Conservation (phyloP, 2,113 vertebrate genomes). For the Gnathonemus echidnorhynchus region DNA sequence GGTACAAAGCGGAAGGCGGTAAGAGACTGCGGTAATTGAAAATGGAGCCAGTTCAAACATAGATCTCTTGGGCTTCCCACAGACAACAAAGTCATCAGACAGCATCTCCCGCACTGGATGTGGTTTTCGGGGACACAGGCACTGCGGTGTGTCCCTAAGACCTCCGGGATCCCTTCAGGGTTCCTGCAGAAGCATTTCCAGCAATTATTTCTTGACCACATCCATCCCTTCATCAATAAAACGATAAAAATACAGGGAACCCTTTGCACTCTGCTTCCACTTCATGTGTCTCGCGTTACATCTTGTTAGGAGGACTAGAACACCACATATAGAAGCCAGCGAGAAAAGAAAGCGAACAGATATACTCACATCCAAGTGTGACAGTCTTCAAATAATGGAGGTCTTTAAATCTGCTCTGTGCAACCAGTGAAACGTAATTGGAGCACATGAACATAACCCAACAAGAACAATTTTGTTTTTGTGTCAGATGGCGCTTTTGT, state of each 20-base stretch:
- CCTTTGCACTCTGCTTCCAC: background rate
- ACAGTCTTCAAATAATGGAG: background rate
- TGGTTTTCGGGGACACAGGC: background rate
- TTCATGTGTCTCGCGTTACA: background rate
- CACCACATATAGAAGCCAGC: background rate
- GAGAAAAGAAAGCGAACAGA: background rate
- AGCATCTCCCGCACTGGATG: background rate
- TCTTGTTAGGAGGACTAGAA: background rate
- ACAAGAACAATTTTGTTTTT: background rate
- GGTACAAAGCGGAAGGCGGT: background rate
- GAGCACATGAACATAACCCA: background rate
- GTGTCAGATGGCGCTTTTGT: background rate
- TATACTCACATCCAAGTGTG: background rate
- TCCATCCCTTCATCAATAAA: background rate
- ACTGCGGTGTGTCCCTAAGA: background rate
- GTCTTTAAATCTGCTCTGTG: background rate
- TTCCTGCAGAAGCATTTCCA: background rate
- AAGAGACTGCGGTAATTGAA: background rate
- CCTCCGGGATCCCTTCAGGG: background rate
- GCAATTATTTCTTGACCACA: conserved; percentile 8
- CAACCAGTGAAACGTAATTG: background rate
- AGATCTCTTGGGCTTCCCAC: conserved; percentile 3
- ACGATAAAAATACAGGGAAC: background rate
- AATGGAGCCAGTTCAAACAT: conserved; percentile 4
- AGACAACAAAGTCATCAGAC: background rate